Evolutionary conservation across 2,888 invertebrate species (phyloP).

Genomic region (Rhaphigaster nebulosa): DNA sequence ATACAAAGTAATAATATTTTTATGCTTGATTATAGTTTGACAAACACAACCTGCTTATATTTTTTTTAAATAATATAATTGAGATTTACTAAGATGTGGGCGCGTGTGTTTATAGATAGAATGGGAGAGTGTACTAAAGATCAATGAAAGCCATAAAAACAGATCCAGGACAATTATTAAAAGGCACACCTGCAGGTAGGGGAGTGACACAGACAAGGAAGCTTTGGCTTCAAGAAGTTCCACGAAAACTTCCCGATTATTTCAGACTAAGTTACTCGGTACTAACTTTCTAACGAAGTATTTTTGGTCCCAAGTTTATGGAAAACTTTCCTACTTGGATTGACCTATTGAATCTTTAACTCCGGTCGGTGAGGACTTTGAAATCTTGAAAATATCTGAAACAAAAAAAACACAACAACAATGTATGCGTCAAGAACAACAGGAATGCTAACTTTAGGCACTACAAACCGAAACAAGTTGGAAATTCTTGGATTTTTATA

Average conservation of each 20-base stretch:
- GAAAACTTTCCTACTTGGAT: slow-evolving; percentile 20
- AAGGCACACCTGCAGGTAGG: background rate
- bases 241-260: slow-evolving; percentile 34
- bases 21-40: too few species aligned
- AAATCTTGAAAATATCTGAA: background rate
- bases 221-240: slow-evolving; percentile 33
- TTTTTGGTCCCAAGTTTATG: slow-evolving; percentile 46
- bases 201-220: background rate
- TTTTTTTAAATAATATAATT: too few species aligned
- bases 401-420: background rate
- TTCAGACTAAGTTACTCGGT: slow-evolving; percentile 45
- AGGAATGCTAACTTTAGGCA: background rate
- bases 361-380: background rate
- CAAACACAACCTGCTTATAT: too few species aligned
- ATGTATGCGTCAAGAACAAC: too few species aligned
- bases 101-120: background rate
- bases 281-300: slow-evolving; percentile 47
- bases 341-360: slow-evolving; percentile 45
- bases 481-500: background rate
- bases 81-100: background rate
- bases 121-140: background rate
- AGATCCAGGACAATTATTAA: background rate
- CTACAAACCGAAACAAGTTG: background rate
- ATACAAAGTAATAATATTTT: too few species aligned
- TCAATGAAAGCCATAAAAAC: background rate